phyloP scores from a whole-genome alignment of 1,140 invertebrate genomes.

The Araneus ventricosus region DNA sequence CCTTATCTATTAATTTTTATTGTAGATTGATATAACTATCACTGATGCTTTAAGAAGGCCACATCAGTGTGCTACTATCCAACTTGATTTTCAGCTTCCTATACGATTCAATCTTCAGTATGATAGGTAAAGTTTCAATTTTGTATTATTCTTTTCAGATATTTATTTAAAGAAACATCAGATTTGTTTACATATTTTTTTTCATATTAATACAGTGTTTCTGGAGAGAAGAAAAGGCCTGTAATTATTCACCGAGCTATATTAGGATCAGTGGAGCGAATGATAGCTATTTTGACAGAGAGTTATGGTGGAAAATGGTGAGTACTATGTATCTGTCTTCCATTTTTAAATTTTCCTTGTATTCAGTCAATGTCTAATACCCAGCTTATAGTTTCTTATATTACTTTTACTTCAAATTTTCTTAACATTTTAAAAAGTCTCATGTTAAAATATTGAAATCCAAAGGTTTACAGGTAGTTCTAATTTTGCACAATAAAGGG shows the following conservation, averaged over 20 bases:
- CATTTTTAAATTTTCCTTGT: not conserved
- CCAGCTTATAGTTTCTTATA: no score
- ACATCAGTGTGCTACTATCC: slow-evolving; percentile 98
- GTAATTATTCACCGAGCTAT: slow-evolving; percentile 99
- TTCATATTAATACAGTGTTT: slow-evolving; percentile 84
- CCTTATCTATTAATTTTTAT: slow-evolving; percentile 7
- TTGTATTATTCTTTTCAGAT: slow-evolving; percentile 13
- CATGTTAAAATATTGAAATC: no score
- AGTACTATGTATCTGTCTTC: not conserved
- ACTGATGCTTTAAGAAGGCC: slow-evolving; percentile 92
- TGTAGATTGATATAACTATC: slow-evolving; percentile 96
- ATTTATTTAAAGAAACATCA: not conserved
- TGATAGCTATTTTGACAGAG: slow-evolving; percentile 98
- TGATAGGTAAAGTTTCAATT: slow-evolving; percentile 87
- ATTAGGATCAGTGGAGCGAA: slow-evolving; percentile 97
- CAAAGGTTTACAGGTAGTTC: no score
- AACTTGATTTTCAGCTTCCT: slow-evolving; percentile 98
- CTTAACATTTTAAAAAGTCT: no score
- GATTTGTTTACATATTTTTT: not conserved
- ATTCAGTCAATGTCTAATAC: no score
- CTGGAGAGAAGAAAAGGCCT: slow-evolving; percentile 92
- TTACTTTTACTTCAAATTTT: no score
- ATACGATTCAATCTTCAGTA: slow-evolving; percentile 93
- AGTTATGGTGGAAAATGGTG: slow-evolving; percentile 98
- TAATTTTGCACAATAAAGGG: no score